Base-by-base conservation (phyloP, 2,113 vertebrate species). In the Ammodramus savannarum region DNA sequence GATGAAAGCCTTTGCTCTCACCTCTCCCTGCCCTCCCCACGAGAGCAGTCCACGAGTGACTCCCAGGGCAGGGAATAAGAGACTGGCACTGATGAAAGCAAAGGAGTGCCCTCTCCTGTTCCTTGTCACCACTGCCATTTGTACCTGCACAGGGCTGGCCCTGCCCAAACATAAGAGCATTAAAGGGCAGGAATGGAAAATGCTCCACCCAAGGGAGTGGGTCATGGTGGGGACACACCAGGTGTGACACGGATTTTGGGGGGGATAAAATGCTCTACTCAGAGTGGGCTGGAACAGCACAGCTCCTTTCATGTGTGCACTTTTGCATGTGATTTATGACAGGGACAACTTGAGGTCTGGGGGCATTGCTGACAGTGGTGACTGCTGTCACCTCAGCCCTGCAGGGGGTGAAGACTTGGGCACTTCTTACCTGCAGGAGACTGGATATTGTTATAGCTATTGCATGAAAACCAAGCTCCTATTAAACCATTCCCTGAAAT, bases 391-490 rank as follows among this genome's bases (percentile, higher is more conserved):
- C 20, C 59, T 78, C 80, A 87, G 61, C 44, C 36, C 44, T 89
- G 52, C 57, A 81, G 25, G 3, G 8, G 7, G 25, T 32, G 65
- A 72, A 72, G 48, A 17, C 57, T 54, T 65, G 78, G 68, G 36
- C 36, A 65, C 7, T 29, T 69, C 57, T 69, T 78, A 48, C 38
- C 55, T 75, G 48, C 65, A 80, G 27, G 72, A 81, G 55, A 51
- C 13, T 58, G 55, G 75, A 4, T 80, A 41, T 85, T 87, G 67
- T 78, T 87, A 58, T 29, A 22, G 85, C 51, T 88, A 29, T 17
- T 67, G 43, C 39, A 84, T 86, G 95, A 92, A 90, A 91, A 96
- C 91, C 3, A 38, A 93, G 87, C 48, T 94, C 61, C 71, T 80
- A 36, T 93, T 92, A 94, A 94, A 91, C 68, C 2, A 3, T 77